Percentiles rank a stretch among this genome's conserved stretches.
Evolutionary conservation across 2,888 invertebrate species (phyloP).

Genomic region (Ashinkailepas kermadecensis): DNA sequence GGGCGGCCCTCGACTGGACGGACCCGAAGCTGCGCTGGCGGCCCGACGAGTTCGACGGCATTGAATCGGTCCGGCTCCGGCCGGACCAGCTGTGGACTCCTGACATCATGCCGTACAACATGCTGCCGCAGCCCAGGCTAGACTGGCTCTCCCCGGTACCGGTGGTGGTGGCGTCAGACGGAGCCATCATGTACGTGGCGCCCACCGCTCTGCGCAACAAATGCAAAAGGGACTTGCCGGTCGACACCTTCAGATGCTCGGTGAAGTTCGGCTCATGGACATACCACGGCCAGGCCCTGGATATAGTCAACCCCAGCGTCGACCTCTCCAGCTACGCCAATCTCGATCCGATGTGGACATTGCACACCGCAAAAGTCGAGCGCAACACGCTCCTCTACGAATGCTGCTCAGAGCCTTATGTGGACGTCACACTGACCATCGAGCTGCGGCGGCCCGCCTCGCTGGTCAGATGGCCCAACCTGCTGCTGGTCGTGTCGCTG

Average conservation of each 20-base stretch:
- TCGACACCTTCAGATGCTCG: background rate
- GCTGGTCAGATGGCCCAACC: background rate
- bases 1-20: conserved; percentile 42
- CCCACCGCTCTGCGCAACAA: background rate
- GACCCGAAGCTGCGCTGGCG: conserved; percentile 50
- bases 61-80: conserved; percentile 47
- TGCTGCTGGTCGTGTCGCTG: background rate
- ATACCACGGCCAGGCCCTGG: background rate
- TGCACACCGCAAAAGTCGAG: background rate
- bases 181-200: background rate
- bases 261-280: background rate
- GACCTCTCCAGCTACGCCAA: background rate
- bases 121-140: background rate
- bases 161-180: background rate
- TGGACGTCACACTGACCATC: background rate
- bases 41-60: conserved; percentile 45
- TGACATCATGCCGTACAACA: conserved; percentile 50
- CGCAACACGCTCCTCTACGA: background rate
- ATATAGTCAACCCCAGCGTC: background rate
- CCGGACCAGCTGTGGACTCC: conserved; percentile 50
- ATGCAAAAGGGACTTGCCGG: background rate
- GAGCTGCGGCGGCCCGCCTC: background rate
- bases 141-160: background rate
- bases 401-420: background rate
- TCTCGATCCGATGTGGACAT: background rate